Evolutionary conservation across 2,113 vertebrate genomes (phyloP), one percentile per base, ranked within the genome.

Genomic region (Campylomormyrus numenius): DNA sequence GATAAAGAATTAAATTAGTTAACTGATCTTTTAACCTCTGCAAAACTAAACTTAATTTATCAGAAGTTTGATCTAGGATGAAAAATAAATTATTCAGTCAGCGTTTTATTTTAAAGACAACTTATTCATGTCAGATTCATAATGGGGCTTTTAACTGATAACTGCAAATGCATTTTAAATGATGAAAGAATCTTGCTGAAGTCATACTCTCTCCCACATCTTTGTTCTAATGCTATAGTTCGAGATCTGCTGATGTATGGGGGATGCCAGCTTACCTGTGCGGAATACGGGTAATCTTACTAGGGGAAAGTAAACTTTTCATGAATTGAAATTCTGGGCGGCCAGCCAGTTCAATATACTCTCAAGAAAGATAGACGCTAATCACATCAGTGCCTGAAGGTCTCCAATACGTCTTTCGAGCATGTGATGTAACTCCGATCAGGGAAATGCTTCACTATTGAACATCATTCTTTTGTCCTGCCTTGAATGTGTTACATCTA

Each of bases 271-370:
- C 39, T 48, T 45, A 88, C 66, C 39, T 88, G 62, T 53, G 46
- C 9, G 2, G 27, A 53, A 42, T 19, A 88, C 11, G 19, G 45
- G 77, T 52, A 90, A 77, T 90, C 62, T 31, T 42, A 27, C 19
- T 35, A 77, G 21, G 19, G 35, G 31, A 88, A 31, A 87, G 89
- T 88, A 80, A 88, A 88, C 89, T 90, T 87, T 87, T 24, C 58
- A 90, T 52, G 31, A 77, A 52, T 90, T 87, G 39, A 90, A 87
- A 52, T 52, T 35, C 46, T 9, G 66, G 89, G 85, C 62, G 11
- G 10, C 9, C 48, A 46, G 89, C 85, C 66, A 90, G 56, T 90
- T 74, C 85, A 90, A 77, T 90, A 88, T 88, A 3, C 87, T 48
- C 86, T 39, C 58, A 27, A n/a, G 83, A 48, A 87, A 90, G 83